Percentiles rank a stretch among this genome's conserved stretches.
Evolutionary conservation across 1,140 invertebrate species (phyloP).

Genomic region (Myzus persicae): DNA sequence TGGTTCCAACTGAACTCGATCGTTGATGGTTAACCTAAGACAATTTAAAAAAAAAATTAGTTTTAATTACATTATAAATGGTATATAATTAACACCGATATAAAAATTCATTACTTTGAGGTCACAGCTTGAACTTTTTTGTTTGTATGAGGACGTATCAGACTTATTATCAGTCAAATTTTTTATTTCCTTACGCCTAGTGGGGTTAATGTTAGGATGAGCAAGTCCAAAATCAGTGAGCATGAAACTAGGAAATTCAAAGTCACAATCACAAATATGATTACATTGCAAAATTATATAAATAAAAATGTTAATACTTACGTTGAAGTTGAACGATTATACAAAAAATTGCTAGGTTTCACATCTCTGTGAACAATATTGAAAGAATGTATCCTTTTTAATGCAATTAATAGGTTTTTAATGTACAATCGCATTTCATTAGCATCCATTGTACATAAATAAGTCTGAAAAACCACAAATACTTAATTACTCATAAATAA

Average conservation of each 20-base stretch:
- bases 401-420: conserved; percentile 80
- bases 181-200: conserved; percentile 34
- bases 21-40: conserved; percentile 20
- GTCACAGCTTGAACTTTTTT: conserved; percentile 36
- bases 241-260: conserved; percentile 68
- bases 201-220: conserved; percentile 65
- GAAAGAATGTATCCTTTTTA: conserved; percentile 82
- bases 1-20: conserved; percentile 31
- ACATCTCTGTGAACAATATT: conserved; percentile 90
- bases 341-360: conserved; percentile 93
- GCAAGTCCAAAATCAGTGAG: conserved; percentile 92
- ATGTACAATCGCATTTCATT: conserved; percentile 82
- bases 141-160: not conserved
- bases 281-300: not conserved
- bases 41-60: not conserved
- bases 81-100: not conserved
- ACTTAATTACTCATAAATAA: not conserved
- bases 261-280: not conserved
- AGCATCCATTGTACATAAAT: conserved; percentile 74
- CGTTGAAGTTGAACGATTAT: conserved; percentile 78
- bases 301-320: conserved; percentile 65
- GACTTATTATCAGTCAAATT: not conserved
- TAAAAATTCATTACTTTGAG: not conserved
- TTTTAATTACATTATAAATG: not conserved
- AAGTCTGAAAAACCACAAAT: conserved; percentile 72